phyloP scores from a whole-genome alignment of 2,888 invertebrate species.

The Caenorhabditis japonica region DNA sequence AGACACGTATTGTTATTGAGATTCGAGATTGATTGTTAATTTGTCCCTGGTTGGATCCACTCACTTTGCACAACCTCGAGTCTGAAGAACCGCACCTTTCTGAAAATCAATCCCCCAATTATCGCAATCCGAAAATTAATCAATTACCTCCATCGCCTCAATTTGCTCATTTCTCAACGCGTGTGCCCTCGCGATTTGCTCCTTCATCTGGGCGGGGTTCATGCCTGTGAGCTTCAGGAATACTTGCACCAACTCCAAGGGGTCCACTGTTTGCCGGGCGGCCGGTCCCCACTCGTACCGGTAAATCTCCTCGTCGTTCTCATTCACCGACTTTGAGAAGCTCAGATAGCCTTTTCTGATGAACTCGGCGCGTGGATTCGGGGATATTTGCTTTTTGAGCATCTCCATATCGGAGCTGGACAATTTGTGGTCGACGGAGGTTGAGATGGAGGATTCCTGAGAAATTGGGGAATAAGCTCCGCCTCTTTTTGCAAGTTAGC shows the following conservation, averaged over 20 bases:
- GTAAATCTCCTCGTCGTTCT: conserved; percentile 44
- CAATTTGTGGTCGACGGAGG: conserved; percentile 18
- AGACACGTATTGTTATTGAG: too few relatives aligned
- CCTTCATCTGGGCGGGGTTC: conserved; percentile 5
- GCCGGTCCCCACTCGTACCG: conserved; percentile 48
- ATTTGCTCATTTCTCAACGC: conserved; percentile 8
- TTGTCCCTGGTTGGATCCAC: too few relatives aligned
- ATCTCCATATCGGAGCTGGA: not conserved
- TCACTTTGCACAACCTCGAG: conserved; percentile 1
- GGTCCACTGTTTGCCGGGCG: conserved; percentile 27
- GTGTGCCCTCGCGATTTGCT: conserved; percentile 24
- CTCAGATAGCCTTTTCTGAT: conserved; percentile 30
- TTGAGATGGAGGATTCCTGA: conserved; percentile 22
- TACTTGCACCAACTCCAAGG: conserved; percentile 10
- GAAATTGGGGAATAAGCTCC: too few relatives aligned
- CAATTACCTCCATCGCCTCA: not conserved
- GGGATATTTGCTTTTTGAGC: conserved; percentile 27
- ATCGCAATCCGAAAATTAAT: too few relatives aligned
- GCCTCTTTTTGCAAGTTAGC: too few relatives aligned
- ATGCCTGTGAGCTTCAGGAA: conserved; percentile 34
- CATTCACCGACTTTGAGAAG: conserved; percentile 19
- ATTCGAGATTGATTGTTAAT: too few relatives aligned
- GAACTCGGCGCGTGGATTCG: conserved; percentile 31
- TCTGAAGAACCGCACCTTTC: not conserved
- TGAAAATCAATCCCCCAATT: too few relatives aligned